phyloP scores from a whole-genome alignment of 2,888 invertebrate genomes.

The Clivina fossor region DNA sequence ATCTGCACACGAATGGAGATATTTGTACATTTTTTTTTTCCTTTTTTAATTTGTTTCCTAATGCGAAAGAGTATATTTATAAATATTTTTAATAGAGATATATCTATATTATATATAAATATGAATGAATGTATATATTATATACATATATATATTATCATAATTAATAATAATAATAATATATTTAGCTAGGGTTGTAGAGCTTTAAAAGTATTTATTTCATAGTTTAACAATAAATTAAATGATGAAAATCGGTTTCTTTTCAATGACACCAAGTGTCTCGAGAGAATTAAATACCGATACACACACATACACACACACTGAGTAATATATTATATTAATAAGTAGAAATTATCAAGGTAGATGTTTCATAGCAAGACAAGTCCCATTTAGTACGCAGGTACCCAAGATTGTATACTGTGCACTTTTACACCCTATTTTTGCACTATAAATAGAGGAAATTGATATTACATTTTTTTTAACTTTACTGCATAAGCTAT shows the following conservation, averaged over 20 bases:
- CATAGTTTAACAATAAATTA: conserved; percentile 55
- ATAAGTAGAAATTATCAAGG: no score
- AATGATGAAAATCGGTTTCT: conserved; percentile 50
- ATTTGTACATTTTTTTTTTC: conserved; percentile 27
- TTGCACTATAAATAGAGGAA: no score
- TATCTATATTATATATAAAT: conserved; percentile 54
- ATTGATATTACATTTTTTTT: no score
- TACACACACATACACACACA: no score
- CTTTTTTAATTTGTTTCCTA: conserved; percentile 57
- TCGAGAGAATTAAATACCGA: no score
- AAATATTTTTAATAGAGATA: conserved; percentile 56
- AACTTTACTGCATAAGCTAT: no score
- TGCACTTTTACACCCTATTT: no score
- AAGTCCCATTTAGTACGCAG: no score
- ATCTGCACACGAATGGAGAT: conserved; percentile 49
- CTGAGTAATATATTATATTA: conserved; percentile 17
- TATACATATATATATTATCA: no score
- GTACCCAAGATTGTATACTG: no score
- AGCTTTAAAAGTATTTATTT: conserved; percentile 34
- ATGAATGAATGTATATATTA: conserved; percentile 52
- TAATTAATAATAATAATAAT: conserved; percentile 37
- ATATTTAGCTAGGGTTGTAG: conserved; percentile 33
- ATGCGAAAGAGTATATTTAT: conserved; percentile 65
- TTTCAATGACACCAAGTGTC: conserved; percentile 38
- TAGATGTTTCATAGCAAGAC: no score